phyloP scores from a whole-genome alignment of 2,113 vertebrate genomes.

The Sander lucioperca region DNA sequence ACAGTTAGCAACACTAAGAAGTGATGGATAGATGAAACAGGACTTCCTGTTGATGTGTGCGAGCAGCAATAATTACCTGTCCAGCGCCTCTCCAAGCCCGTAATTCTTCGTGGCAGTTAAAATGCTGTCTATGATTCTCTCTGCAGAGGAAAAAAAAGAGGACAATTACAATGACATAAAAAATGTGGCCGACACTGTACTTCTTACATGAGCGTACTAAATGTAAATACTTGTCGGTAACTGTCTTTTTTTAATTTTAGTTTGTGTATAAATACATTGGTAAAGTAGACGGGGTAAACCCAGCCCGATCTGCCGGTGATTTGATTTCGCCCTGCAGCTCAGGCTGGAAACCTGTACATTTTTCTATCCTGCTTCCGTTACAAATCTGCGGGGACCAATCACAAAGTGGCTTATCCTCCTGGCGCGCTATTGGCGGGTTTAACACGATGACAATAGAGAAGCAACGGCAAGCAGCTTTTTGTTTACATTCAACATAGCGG shows the following conservation, averaged over 20 bases:
- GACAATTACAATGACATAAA: not conserved
- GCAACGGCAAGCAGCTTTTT: too few species aligned
- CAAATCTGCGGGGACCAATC: too few species aligned
- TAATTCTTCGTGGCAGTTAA: slow-evolving; percentile 92
- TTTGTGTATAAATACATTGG: not conserved
- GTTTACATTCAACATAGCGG: too few species aligned
- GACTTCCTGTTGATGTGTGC: not conserved
- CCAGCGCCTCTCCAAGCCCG: slow-evolving; percentile 90
- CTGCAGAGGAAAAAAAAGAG: slow-evolving; percentile 75
- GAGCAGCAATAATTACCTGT: slow-evolving; percentile 86
- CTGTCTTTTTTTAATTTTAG: too few species aligned
- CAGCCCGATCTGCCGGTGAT: too few species aligned
- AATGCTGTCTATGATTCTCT: slow-evolving; percentile 94
- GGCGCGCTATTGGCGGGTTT: too few species aligned
- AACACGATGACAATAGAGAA: too few species aligned
- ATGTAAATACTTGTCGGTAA: not conserved
- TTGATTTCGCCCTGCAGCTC: too few species aligned
- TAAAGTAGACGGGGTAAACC: not conserved
- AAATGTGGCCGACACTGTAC: not conserved
- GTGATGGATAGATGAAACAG: not conserved
- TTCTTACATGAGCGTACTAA: not conserved
- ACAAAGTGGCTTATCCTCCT: too few species aligned
- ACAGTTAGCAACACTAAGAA: slow-evolving; percentile 19
- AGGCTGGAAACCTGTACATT: too few species aligned
- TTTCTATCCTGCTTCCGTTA: too few species aligned